Percentiles rank a stretch among this genome's conserved stretches.
These are phyloP conservation scores for Thelaira solivaga DNA, from an alignment of 2,888 invertebrate genomes.

Conservation along the genomic window DNA sequence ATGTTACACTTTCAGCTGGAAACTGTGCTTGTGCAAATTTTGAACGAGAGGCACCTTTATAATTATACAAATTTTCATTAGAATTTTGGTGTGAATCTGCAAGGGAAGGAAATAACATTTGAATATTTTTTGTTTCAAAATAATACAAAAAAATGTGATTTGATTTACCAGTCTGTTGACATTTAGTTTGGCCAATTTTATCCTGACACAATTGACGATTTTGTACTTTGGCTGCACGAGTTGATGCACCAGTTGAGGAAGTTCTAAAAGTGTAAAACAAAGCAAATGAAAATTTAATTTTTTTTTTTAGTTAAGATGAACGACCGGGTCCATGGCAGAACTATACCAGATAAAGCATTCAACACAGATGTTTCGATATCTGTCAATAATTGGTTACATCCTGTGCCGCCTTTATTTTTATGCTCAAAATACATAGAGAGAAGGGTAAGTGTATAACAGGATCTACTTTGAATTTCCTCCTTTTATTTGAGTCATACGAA, in stretches of 20 bases:
- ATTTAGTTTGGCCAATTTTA: slow-evolving; percentile 72
- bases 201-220: slow-evolving; percentile 76
- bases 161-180: slow-evolving; percentile 67
- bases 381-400: no score
- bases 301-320: no score
- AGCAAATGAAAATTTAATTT: neutral
- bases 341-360: no score
- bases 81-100: slow-evolving; percentile 64
- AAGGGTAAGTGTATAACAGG: no score
- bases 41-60: slow-evolving; percentile 57
- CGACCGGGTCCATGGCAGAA: no score
- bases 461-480: no score
- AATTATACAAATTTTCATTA: slow-evolving; percentile 60
- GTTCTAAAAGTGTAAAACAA: slow-evolving; percentile 66
- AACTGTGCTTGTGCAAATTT: slow-evolving; percentile 41
- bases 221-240: slow-evolving; percentile 75
- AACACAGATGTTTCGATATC: no score
- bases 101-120: slow-evolving; percentile 18
- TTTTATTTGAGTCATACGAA: no score
- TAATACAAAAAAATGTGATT: neutral
- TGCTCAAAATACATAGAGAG: no score
- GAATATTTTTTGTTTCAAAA: neutral
- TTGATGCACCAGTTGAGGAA: slow-evolving; percentile 74
- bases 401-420: no score
- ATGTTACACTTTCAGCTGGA: slow-evolving; percentile 47